These are phyloP conservation scores for Drosophila imparisetae DNA, from an alignment of 2,888 invertebrate species.

Conservation along the genomic window DNA sequence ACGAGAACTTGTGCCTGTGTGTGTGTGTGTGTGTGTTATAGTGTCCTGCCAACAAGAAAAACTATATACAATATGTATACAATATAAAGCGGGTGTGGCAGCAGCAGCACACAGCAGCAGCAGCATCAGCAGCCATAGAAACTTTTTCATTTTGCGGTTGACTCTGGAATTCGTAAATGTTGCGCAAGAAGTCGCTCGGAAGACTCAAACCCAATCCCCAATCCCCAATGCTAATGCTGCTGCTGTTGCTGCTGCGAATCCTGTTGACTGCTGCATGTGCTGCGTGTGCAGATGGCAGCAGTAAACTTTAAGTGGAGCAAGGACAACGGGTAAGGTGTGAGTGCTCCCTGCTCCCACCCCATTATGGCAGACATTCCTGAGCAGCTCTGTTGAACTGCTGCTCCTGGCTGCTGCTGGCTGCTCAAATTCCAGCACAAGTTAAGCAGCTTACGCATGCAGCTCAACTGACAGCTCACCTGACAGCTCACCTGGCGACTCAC, in stretches of 20 bases:
- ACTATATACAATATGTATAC: slow-evolving; percentile 72
- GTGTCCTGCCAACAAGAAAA: slow-evolving; percentile 46
- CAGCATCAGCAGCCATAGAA: slow-evolving; percentile 64
- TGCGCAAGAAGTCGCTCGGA: slow-evolving; percentile 67
- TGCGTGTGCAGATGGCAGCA: slow-evolving; percentile 15
- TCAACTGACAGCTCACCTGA: slow-evolving; percentile 13
- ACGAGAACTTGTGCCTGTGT: slow-evolving; percentile 39
- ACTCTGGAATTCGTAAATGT: slow-evolving; percentile 77
- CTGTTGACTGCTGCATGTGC: slow-evolving; percentile 49
- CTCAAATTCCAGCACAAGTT: slow-evolving; percentile 71
- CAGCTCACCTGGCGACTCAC: slow-evolving; percentile 16
- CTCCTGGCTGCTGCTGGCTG: slow-evolving; percentile 11
- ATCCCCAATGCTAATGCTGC: slow-evolving; percentile 15
- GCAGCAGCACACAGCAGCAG: slow-evolving; percentile 18
- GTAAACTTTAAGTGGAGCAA: slow-evolving; percentile 80
- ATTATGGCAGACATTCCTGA: slow-evolving; percentile 53
- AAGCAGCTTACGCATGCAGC: slow-evolving; percentile 72
- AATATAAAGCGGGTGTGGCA: slow-evolving; percentile 45
- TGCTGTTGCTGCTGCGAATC: slow-evolving; percentile 54
- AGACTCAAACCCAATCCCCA: slow-evolving; percentile 17
- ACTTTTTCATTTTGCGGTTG: slow-evolving; percentile 79
- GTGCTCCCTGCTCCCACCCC: slow-evolving; percentile 12
- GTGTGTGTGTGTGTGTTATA: background rate
- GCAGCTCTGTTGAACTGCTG: slow-evolving; percentile 29
- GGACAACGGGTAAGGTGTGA: slow-evolving; percentile 66